These are phyloP conservation scores for Eupristina koningsbergeri DNA, from an alignment of 1,140 invertebrate genomes.

Conservation along the genomic window DNA sequence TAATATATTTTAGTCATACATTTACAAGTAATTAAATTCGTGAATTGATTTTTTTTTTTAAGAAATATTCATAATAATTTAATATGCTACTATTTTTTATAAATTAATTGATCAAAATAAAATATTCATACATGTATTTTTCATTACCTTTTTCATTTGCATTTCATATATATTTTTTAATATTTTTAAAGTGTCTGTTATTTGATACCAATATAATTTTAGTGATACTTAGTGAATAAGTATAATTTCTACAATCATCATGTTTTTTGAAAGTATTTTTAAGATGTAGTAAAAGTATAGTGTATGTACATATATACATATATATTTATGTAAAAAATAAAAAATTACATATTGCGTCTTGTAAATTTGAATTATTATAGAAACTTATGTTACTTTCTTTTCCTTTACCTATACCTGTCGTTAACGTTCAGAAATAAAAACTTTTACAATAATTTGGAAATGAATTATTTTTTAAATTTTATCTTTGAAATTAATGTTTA, in stretches of 20 bases:
- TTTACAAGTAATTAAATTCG: conserved; percentile 41
- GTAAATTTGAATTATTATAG: conserved; percentile 50
- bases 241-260: conserved; percentile 43
- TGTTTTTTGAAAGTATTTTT: conserved; percentile 34
- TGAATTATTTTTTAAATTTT: conserved; percentile 33
- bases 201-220: conserved; percentile 41
- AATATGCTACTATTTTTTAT: conserved; percentile 18
- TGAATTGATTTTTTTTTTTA: conserved; percentile 26
- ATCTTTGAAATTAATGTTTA: not conserved
- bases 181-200: conserved; percentile 17
- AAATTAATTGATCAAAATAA: conserved; percentile 28
- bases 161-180: conserved; percentile 20
- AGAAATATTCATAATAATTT: conserved; percentile 34
- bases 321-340: conserved; percentile 53
- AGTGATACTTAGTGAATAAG: conserved; percentile 40
- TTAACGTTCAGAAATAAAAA: conserved; percentile 36
- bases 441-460: conserved; percentile 27
- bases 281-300: conserved; percentile 47
- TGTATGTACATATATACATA: conserved; percentile 53
- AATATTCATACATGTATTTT: conserved; percentile 15
- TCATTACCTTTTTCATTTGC: conserved; percentile 16
- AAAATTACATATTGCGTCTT: conserved; percentile 44
- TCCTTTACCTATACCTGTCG: conserved; percentile 34
- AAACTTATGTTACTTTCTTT: conserved; percentile 42
- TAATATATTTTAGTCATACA: conserved; percentile 37